phyloP scores from a whole-genome alignment of 2,888 invertebrate genomes.

The Glaucopsyche alexis region DNA sequence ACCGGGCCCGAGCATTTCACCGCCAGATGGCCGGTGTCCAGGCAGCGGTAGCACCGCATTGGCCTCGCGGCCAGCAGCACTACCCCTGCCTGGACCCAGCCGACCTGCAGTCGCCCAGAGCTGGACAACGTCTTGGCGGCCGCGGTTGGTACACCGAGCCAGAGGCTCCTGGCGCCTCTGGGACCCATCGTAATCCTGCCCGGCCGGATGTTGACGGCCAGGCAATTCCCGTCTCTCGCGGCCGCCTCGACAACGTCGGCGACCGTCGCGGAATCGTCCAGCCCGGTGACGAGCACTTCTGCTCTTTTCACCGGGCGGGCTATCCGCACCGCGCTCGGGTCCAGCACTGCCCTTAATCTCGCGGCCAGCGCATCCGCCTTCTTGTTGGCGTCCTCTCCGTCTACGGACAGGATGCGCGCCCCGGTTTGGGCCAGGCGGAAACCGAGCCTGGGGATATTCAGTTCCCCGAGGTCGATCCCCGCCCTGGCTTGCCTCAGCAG shows the following conservation, averaged over 20 bases:
- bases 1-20: no score
- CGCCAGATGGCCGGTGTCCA: no score
- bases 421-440: slow-evolving; percentile 8
- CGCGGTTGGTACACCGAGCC: background rate
- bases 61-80: slow-evolving; percentile 25
- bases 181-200: background rate
- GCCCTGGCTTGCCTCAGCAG: background rate
- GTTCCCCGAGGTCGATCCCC: background rate
- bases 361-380: background rate
- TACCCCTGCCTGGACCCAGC: slow-evolving; percentile 27
- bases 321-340: no score
- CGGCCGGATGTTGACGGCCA: background rate
- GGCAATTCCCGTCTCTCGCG: slow-evolving; percentile 24
- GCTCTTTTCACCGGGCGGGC: no score
- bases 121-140: background rate
- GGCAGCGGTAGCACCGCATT: background rate
- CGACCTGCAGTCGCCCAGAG: background rate
- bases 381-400: background rate
- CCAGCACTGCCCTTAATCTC: no score
- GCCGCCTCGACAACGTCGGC: slow-evolving; percentile 33
- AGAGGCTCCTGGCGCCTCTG: no score
- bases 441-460: background rate
- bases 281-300: no score
- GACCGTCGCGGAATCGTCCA: slow-evolving; percentile 33
- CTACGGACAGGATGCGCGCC: background rate